These are phyloP conservation scores for Xanthia icteritia DNA, from an alignment of 2,888 invertebrate species.

Conservation along the genomic window DNA sequence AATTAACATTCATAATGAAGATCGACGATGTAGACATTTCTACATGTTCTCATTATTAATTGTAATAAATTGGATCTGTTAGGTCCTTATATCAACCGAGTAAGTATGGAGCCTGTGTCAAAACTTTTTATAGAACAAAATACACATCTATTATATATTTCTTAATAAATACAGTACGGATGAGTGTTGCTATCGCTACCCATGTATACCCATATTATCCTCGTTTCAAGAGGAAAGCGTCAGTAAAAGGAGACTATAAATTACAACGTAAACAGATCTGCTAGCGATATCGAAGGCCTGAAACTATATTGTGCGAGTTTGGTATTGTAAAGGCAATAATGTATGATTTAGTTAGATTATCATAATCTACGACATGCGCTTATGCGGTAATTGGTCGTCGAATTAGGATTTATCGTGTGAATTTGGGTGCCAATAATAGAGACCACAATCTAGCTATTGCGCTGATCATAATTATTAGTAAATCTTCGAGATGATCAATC, in stretches of 20 bases:
- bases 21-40: constrained; percentile 24
- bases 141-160: constrained; percentile 33
- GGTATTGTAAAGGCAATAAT: constrained; percentile 52
- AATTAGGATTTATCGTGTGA: constrained; percentile 40
- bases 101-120: constrained; percentile 6
- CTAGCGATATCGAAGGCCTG: constrained; percentile 38
- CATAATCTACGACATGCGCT: constrained; percentile 35
- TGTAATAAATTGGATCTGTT: constrained; percentile 45
- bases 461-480: neutral
- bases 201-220: constrained; percentile 54
- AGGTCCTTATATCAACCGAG: constrained; percentile 4
- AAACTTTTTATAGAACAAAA: constrained; percentile 38
- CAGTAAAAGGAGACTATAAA: constrained; percentile 57
- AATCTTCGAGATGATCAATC: too few relatives aligned
- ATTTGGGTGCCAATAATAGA: constrained; percentile 20
- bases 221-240: constrained; percentile 48
- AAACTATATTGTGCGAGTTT: constrained; percentile 52
- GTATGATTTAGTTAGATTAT: constrained; percentile 53
- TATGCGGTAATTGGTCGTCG: constrained; percentile 42
- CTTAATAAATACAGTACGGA: constrained; percentile 44
- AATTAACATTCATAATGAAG: constrained; percentile 55
- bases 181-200: constrained; percentile 51
- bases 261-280: constrained; percentile 53
- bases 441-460: neutral
- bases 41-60: constrained; percentile 36